Conservation (phyloP, 2,113 vertebrate genomes). For the Lepisosteus oculatus region DNA sequence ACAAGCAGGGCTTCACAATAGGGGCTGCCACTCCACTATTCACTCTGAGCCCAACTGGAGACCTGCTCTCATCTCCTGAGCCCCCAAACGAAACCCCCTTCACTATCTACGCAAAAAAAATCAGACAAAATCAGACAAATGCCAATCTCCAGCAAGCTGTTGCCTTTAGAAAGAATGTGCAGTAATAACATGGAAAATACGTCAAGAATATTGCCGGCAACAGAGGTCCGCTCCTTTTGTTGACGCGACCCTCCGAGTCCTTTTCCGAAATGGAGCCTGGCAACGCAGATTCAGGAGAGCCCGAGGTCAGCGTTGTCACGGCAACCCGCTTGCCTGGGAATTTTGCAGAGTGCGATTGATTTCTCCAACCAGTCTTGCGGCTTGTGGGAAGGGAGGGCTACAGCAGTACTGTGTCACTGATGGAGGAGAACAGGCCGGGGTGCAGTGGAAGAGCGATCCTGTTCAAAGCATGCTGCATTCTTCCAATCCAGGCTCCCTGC, state of each 20-base stretch:
- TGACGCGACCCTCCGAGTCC: too few species aligned
- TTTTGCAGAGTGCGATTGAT: not conserved
- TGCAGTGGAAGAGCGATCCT: not conserved
- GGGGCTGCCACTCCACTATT: not conserved
- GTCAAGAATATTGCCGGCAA: not conserved
- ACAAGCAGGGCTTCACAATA: slow-evolving; percentile 2
- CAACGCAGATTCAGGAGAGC: slow-evolving; percentile 25
- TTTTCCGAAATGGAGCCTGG: slow-evolving; percentile 29
- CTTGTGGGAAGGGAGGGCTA: not conserved
- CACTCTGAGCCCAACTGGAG: too few species aligned
- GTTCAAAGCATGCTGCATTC: not conserved
- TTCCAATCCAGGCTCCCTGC: not conserved
- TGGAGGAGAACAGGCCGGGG: not conserved
- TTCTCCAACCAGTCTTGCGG: not conserved
- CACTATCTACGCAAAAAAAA: not conserved
- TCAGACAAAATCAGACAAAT: not conserved
- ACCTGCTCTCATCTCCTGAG: too few species aligned
- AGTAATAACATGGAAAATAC: not conserved
- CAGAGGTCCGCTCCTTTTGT: too few species aligned
- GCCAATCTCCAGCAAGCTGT: not conserved
- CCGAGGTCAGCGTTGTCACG: slow-evolving; percentile 42
- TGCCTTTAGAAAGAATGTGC: not conserved
- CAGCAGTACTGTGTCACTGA: not conserved
- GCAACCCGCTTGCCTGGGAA: slow-evolving; percentile 42
- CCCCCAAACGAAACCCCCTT: not conserved